Evolutionary conservation across 2,797 vertebrate genomes (phyloP).

Genomic region (Sandelia bainsii): DNA sequence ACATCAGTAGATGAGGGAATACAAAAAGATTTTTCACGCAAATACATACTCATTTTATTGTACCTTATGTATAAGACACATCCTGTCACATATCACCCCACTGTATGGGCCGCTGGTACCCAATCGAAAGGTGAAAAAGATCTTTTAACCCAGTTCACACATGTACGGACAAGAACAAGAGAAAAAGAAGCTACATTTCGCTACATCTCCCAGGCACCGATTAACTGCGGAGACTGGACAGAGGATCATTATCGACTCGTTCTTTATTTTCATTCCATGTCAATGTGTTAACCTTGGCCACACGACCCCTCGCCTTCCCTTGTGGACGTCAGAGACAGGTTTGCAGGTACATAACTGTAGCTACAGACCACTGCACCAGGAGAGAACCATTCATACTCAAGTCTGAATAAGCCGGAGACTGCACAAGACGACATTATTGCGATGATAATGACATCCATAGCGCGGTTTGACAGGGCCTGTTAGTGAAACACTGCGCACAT

Average conservation of each 20-base stretch:
- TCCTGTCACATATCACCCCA: neutral
- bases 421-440: slow-evolving; percentile 16
- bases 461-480: slow-evolving; percentile 42
- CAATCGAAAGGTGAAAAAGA: slow-evolving; percentile 1
- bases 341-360: slow-evolving; percentile 4
- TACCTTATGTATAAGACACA: neutral
- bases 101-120: neutral
- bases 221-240: neutral
- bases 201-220: slow-evolving; percentile 7
- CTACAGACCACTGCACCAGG: neutral
- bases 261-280: slow-evolving; percentile 35
- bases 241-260: slow-evolving; percentile 33
- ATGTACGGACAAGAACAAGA: neutral
- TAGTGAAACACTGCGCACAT: slow-evolving; percentile 42
- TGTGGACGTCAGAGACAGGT: slow-evolving; percentile 9
- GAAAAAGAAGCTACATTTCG: neutral
- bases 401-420: neutral
- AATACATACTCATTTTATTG: neutral
- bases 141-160: neutral
- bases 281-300: slow-evolving; percentile 70
- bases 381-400: slow-evolving; percentile 5
- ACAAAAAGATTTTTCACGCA: neutral
- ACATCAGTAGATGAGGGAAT: neutral
- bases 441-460: slow-evolving; percentile 27
- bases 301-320: slow-evolving; percentile 41